These are phyloP conservation scores for Zoanthus sociatus DNA, from an alignment of 92 coral and sea anemone species.

Conservation along the genomic window DNA sequence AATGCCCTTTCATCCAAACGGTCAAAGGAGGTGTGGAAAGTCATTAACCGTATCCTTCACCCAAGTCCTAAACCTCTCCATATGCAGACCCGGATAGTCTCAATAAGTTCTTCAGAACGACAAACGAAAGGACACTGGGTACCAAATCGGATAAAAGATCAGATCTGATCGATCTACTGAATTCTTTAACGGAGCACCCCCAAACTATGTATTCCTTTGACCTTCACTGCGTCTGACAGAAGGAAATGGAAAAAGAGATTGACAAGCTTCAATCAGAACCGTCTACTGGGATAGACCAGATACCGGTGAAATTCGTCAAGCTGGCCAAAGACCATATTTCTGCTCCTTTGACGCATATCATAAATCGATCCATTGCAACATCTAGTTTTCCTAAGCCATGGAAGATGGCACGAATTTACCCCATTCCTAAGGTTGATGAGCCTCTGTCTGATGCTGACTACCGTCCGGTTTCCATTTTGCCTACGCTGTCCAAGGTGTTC, in stretches of 20 bases:
- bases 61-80: conserved; percentile 64
- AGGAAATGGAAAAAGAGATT: conserved; percentile 42
- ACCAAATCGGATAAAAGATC: conserved; percentile 16
- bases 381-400: conserved; percentile 45
- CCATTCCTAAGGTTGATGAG: conserved; percentile 59
- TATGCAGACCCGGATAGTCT: conserved; percentile 52
- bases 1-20: conserved; percentile 65
- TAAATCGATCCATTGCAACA: conserved; percentile 53
- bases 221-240: conserved; percentile 21
- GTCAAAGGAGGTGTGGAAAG: conserved; percentile 59
- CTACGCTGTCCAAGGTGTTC: conserved; percentile 60
- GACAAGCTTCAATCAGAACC: conserved; percentile 41
- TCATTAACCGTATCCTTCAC: conserved; percentile 60
- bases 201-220: conserved; percentile 22
- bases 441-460: conserved; percentile 35
- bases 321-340: conserved; percentile 54
- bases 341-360: conserved; percentile 61
- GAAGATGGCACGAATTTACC: conserved; percentile 55
- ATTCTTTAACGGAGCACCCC: conserved; percentile 40
- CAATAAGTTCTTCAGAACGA: conserved; percentile 54
- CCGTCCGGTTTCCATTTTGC: conserved; percentile 62
- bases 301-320: conserved; percentile 56
- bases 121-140: conserved; percentile 61
- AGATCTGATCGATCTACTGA: conserved; percentile 27
- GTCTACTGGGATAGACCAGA: conserved; percentile 63